Conservation (phyloP, 1,140 invertebrate species). For the Drosophila virilis region DNA sequence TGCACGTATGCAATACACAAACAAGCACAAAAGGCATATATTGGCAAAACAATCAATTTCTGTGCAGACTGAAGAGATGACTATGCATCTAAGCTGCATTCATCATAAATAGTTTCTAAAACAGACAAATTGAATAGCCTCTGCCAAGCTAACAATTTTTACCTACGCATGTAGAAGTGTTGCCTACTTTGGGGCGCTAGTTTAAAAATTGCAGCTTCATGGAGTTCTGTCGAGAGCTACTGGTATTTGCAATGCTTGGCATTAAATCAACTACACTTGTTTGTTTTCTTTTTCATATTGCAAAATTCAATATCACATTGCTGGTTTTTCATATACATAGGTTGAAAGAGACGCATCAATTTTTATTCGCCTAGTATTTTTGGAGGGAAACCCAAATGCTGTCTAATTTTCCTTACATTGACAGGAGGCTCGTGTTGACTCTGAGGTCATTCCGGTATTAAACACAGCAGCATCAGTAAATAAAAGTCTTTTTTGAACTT, state of each 20-base stretch:
- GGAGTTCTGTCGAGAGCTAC: too few species aligned
- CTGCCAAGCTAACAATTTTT: not conserved
- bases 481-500: constrained; percentile 33
- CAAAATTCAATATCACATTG: too few species aligned
- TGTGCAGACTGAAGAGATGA: not conserved
- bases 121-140: not conserved
- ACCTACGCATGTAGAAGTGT: not conserved
- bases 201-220: too few species aligned
- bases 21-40: not conserved
- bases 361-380: too few species aligned
- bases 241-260: too few species aligned
- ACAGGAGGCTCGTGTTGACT: not conserved
- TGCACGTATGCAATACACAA: not conserved
- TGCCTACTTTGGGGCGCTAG: too few species aligned
- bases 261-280: too few species aligned
- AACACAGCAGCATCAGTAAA: constrained; percentile 5
- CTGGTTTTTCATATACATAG: too few species aligned
- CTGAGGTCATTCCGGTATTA: not conserved
- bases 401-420: not conserved
- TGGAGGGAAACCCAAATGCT: too few species aligned
- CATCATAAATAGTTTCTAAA: not conserved
- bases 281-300: too few species aligned
- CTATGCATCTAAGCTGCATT: not conserved
- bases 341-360: too few species aligned
- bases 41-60: too few species aligned